Evolutionary conservation across 2,888 invertebrate genomes (phyloP), one percentile per base, ranked within the genome.

Genomic region (Lysandra bellargus): DNA sequence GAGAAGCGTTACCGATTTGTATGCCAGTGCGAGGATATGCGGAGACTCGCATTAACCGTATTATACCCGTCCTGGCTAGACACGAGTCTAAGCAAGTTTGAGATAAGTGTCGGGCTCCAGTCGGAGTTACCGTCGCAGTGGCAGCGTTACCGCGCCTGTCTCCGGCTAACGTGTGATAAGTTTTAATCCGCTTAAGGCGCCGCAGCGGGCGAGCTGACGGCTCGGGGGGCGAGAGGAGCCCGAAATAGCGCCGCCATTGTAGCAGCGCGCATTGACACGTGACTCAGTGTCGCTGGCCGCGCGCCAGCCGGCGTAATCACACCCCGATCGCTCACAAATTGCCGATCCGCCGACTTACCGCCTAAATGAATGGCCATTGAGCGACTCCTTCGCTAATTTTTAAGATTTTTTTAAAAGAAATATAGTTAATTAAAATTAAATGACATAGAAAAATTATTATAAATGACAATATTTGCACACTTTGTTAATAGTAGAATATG

Each of bases 281-380:
- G 69, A 69, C 33, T 69, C 69, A 69, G 14, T 69, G 69, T 33
- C 17, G 33, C 69, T 33, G 69, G 69, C 69, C 69, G 33, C 69
- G 33, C 33, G 69, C 69, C 69, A 69, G 69, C 23, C 33, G 12
- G 64, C 3, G 37, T 64, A 12, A 33, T 69, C 33, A 69, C 69
- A 69, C 69, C 69, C 4, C 69, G 69, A 69, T 69, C 69, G 5
- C 69, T 69, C 69, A 69, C 69, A 14, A 69, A 69, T 69, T 69
- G 69, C 69, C 69, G 23, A 14, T 69, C 69, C 7, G 7, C 6
- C 64, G 30, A 64, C 12, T 69, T 69, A 33, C 14, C 33, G 3
- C 4, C 5, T 33, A 14, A 69, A 14, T 4, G 3, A 69, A 69
- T 69, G 33, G 69, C 69, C 33, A 33, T 14, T 9, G 64, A 64